These are phyloP conservation scores for Acrocera orbiculus DNA, from an alignment of 2,888 invertebrate species.

Conservation along the genomic window DNA sequence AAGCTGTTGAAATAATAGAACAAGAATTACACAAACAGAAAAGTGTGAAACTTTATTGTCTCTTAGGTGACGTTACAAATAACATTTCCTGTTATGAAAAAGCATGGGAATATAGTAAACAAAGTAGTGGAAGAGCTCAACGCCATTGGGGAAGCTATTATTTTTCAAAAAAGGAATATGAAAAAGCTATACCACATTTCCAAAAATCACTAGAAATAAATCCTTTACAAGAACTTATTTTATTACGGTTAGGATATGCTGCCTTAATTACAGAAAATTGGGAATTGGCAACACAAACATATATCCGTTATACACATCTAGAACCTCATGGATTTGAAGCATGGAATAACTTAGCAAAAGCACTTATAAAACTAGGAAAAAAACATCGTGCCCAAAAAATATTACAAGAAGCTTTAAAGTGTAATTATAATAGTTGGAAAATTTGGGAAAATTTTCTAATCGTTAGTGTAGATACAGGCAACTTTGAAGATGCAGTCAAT, in stretches of 20 bases:
- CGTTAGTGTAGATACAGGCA: slow-evolving; percentile 70
- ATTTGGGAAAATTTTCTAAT: slow-evolving; percentile 89
- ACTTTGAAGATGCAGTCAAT: slow-evolving; percentile 69
- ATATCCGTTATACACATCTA: slow-evolving; percentile 70
- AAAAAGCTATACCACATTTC: slow-evolving; percentile 61
- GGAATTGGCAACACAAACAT: slow-evolving; percentile 68
- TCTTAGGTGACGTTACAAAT: slow-evolving; percentile 76
- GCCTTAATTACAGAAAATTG: slow-evolving; percentile 62
- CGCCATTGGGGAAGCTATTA: slow-evolving; percentile 73
- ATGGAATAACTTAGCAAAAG: slow-evolving; percentile 95
- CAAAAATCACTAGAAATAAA: slow-evolving; percentile 71
- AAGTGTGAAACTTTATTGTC: slow-evolving; percentile 72
- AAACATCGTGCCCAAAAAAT: slow-evolving; percentile 71
- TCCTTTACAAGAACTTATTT: slow-evolving; percentile 69
- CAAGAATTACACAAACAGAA: slow-evolving; percentile 62
- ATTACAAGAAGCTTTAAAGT: slow-evolving; percentile 74
- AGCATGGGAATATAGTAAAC: slow-evolving; percentile 78
- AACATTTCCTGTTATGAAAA: slow-evolving; percentile 64
- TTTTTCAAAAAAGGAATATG: slow-evolving; percentile 56
- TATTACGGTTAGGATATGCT: slow-evolving; percentile 74
- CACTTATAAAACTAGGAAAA: slow-evolving; percentile 73
- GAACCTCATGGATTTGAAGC: slow-evolving; percentile 84
- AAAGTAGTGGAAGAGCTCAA: slow-evolving; percentile 68
- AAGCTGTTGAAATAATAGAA: slow-evolving; percentile 77
- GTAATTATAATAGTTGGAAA: slow-evolving; percentile 84